Evolutionary conservation across 2,888 invertebrate genomes (phyloP).

Genomic region (Drosophila parthenogenetica): DNA sequence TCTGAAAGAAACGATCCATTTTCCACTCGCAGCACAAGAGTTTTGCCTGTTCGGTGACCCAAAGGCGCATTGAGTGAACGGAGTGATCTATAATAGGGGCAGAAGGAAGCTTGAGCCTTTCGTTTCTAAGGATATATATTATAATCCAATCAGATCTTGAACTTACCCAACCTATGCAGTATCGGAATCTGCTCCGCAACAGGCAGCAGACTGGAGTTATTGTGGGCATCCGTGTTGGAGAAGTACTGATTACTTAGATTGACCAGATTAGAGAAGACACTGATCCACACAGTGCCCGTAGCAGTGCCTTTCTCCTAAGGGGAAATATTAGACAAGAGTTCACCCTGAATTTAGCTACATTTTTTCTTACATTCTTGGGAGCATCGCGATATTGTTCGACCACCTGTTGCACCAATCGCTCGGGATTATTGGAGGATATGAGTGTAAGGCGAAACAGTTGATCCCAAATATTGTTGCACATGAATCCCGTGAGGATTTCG

Average conservation of each 20-base stretch:
- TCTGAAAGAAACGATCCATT: conserved; percentile 90
- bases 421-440: conserved; percentile 73
- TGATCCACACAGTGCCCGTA: conserved; percentile 83
- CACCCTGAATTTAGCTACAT: no score
- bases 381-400: conserved; percentile 69
- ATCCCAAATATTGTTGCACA: conserved; percentile 93
- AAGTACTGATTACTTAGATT: conserved; percentile 89
- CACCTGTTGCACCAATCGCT: conserved; percentile 64
- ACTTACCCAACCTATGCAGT: conserved; percentile 82
- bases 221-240: conserved; percentile 89
- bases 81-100: conserved; percentile 88
- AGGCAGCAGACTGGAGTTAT: conserved; percentile 91
- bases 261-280: conserved; percentile 89
- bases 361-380: conserved; percentile 75
- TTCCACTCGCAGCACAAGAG: conserved; percentile 91
- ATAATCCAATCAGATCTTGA: not conserved
- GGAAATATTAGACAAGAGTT: not conserved
- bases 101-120: not conserved
- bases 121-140: no score
- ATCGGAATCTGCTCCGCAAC: conserved; percentile 94
- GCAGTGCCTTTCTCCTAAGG: conserved; percentile 79
- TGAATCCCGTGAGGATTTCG: conserved; percentile 91
- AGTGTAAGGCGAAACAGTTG: conserved; percentile 86
- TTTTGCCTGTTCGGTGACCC: conserved; percentile 91
- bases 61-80: conserved; percentile 91